Base-by-base conservation (phyloP, 2,888 invertebrate genomes). In the Nomada ruficornis region DNA sequence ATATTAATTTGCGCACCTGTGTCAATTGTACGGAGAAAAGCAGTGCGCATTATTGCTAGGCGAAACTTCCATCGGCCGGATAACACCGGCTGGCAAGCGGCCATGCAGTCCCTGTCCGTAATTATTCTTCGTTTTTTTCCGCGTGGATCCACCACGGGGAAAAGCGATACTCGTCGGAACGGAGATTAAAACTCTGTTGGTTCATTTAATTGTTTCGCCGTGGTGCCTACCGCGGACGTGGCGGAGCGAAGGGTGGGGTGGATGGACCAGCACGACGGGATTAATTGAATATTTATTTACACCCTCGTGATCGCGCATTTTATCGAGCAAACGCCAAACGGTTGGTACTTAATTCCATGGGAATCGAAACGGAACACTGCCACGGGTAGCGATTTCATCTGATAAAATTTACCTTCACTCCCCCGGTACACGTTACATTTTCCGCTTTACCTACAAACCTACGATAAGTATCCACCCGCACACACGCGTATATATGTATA, bases 381-480 rank as follows among this genome's bases (percentile, higher is more conserved):
- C 23, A 42, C 54, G 18, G 26, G 26, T 10, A 23, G n/a, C 42
- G 10, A 36, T 23, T 36, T 0, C 18, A 18, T n/a, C 18, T 5
- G 42, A 20, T 10, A 29, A 60, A 70, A 55, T 55, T 65, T 55
- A 23, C 26, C 50, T 42, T 13, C 44, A 57, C 15, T 42, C 52
- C 23, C 15, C 2, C 59, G 68, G 69, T 29, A 50, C 69, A 20
- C 50, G 73, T 72, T 67, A 64, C 55, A 76, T 78, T 67, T 71
- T 68, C 71, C 67, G 52, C 50, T 50, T 36, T 44, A 29, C 65
- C 65, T 70, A 74, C 83, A 83, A 87, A 29, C 65, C 65, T 70
- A 74, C 83, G 84, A 87, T 84, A 86, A 86, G 84, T 86, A 87
- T 77, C 78, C 80, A 82, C 76, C 71, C 79, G 9, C 7, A 13